Base-by-base conservation (phyloP, 2,797 vertebrate genomes). In the Sebastes cheni region DNA sequence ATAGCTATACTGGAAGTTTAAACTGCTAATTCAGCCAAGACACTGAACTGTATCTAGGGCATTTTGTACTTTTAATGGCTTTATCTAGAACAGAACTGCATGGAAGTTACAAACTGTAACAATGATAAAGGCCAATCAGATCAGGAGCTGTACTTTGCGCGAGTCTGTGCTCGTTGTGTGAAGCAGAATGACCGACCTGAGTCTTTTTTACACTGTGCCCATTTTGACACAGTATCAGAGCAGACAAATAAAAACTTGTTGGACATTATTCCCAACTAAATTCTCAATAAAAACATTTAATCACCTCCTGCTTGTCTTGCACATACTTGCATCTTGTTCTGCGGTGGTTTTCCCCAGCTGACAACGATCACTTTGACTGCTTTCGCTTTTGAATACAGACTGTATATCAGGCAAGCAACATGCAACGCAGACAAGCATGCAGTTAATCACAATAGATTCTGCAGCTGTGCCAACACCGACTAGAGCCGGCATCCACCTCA, bases 391-490 rank as follows among this genome's bases (percentile, higher is more conserved):
- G 16, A 74, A 75, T 54, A 71, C 14, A 46, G 6, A 67, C 39
- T 36, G 25, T 67, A 69, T 12, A 70, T 9, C 7, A 30, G 46
- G 34, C 73, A 69, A 78, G 59, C 60, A 12, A 52, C 71, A 73
- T 25, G 70, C 75, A 71, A 77, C 11, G 22, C 79, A 72, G 75
- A 55, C 55, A 58, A 75, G 80, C 80, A 84, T 67, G 81, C 77
- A 46, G 36, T 75, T 71, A 72, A 81, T 86, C 66, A 85, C 84
- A 82, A 89, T 8, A 82, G 68, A 84, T 69, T 67, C 72, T 88
- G 86, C 79, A 75, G 67, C 77, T 77, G 56, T 80, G 83, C 88
- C 67, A 83, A 82, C 70, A 72, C 56, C 5, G 67, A 72, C 67
- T 25, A n/a, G 52, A 46, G 72, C 65, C 76, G 66, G 76, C 86